Base-by-base conservation (phyloP, 2,888 invertebrate genomes). In the Diaperis boleti region DNA sequence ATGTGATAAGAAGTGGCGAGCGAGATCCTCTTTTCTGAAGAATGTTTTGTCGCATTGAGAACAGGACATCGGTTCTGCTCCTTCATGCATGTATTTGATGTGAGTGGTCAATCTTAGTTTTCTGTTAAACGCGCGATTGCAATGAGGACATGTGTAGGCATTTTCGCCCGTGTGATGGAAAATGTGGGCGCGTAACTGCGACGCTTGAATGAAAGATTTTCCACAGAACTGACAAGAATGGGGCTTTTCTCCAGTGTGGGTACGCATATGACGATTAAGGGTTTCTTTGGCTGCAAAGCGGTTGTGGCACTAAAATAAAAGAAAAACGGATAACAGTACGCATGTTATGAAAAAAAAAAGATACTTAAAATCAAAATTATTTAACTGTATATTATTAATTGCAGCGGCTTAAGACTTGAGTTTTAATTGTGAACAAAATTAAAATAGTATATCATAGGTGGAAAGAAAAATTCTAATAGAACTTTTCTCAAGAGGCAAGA, bases 201-300 rank as follows among this genome's bases (percentile, higher is more conserved):
- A 87, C 6, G 90, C 89, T 72, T 82, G 95, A 60, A 95, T 95
- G 79, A 93, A 95, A n/a, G 91, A 87, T 77, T 89, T 89, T 6
- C 86, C 86, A 76, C 95, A 95, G 71, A 86, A 84, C 37, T 84
- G 78, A 76, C 92, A 92, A 62, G 82, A 81, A 67, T 85, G 86
- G 1, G 87, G 87, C 72, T 85, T 85, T 66, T 85, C 84, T 1
- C 86, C 86, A 1, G 86, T 85, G 65, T 86, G 85, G 67, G 72
- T 85, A 69, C 80, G 76, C 37, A 78, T 70, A 56, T 82, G 82
- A 10, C 82, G 74, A 77, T 83, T 74, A 45, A 81, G 69, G 69
- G 94, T 94, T 78, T 94, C 94, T 72, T 93, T 89, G 0, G 94
- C 93, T 52, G 89, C 90, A 74, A 94, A 94, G 54, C 86, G 86